Percentiles rank a stretch among this genome's conserved stretches.
Conservation (phyloP, 2,797 vertebrate genomes). For the Threskiornis aethiopicus region DNA sequence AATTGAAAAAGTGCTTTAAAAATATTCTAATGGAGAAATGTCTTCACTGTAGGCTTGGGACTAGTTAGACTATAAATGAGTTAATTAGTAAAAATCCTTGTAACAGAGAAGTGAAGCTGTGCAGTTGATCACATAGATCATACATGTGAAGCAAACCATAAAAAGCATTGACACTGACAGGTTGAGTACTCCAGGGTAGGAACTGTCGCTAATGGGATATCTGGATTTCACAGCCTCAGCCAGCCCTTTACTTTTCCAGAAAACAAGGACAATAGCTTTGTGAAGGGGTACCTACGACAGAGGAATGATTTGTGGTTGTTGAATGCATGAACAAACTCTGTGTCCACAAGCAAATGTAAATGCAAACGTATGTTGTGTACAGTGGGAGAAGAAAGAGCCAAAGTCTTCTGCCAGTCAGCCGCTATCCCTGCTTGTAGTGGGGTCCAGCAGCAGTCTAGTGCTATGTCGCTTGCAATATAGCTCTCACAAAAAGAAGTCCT, state of each 20-base stretch:
- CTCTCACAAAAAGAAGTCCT: neutral
- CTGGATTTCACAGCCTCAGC: neutral
- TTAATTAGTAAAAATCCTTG: neutral
- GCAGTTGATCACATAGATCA: neutral
- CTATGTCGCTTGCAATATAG: neutral
- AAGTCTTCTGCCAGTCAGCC: fast-evolving
- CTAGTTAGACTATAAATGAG: slow-evolving; percentile 3
- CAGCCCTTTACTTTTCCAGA: neutral
- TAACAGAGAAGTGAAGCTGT: neutral
- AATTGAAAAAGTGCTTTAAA: slow-evolving; percentile 32
- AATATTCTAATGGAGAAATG: neutral
- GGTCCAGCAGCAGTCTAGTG: neutral
- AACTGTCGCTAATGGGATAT: neutral
- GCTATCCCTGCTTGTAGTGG: neutral
- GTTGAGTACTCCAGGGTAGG: neutral
- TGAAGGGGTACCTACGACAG: neutral
- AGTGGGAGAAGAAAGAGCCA: fast-evolving
- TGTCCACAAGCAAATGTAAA: neutral
- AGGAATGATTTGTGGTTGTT: neutral
- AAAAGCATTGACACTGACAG: neutral
- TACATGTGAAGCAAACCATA: neutral
- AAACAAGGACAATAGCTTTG: neutral
- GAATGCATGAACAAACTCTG: neutral
- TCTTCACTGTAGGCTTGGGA: slow-evolving; percentile 13
- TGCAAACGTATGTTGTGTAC: neutral